A percentile compares a stretch with the other conserved stretches of the same genome.
Conservation (phyloP, 2,888 invertebrate genomes). For the Brachyopa scutellaris region DNA sequence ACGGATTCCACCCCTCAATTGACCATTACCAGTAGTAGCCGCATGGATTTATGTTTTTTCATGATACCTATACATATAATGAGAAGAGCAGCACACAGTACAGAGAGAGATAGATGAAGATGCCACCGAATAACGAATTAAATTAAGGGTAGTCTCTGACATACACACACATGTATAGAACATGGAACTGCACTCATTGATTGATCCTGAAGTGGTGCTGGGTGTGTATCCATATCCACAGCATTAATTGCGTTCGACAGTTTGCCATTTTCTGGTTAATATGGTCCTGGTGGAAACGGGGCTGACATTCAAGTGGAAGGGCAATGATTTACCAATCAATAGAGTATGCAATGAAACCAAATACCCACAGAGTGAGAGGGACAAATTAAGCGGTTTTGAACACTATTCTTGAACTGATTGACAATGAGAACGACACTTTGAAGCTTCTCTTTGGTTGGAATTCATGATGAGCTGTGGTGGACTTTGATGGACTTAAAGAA, state of each 20-base stretch:
- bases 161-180: background rate
- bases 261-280: slow-evolving; percentile 52
- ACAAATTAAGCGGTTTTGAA: no score
- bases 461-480: no score
- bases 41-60: slow-evolving; percentile 9
- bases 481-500: no score
- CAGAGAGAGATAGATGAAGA: slow-evolving; percentile 26
- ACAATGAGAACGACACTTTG: no score
- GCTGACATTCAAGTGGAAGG: slow-evolving; percentile 53
- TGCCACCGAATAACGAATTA: slow-evolving; percentile 38
- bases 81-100: background rate
- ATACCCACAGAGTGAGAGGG: no score
- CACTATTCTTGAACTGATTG: no score
- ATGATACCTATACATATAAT: slow-evolving; percentile 30
- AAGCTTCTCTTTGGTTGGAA: background rate
- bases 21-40: slow-evolving; percentile 28
- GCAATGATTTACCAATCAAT: slow-evolving; percentile 37
- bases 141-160: slow-evolving; percentile 60
- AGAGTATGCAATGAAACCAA: no score
- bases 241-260: slow-evolving; percentile 66
- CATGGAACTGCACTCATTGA: background rate
- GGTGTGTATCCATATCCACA: slow-evolving; percentile 21
- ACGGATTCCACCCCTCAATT: slow-evolving; percentile 49
- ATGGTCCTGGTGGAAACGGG: slow-evolving; percentile 43
- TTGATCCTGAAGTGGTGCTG: background rate